Conservation (phyloP, 2,797 vertebrate genomes). For the Novumbra hubbsi region DNA sequence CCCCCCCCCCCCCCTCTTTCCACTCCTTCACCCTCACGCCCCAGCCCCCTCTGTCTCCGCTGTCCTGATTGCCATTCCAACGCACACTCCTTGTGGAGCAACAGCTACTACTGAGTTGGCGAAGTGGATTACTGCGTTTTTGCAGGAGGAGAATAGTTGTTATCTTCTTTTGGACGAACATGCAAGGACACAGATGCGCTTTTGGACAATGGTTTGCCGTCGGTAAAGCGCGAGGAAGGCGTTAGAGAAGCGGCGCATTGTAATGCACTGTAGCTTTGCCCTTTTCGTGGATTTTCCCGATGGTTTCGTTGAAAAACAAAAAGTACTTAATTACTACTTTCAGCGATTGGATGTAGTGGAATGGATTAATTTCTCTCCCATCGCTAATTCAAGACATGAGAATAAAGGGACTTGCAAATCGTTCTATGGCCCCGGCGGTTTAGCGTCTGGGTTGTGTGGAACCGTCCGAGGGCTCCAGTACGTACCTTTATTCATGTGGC, state of each 20-base stretch:
- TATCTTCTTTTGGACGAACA: not conserved
- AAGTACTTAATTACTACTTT: not conserved
- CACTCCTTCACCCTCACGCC: not conserved
- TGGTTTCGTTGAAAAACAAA: constrained; percentile 32
- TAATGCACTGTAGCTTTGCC: constrained; percentile 29
- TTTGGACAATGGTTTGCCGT: constrained; percentile 42
- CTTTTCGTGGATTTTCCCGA: constrained; percentile 37
- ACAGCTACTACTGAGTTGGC: constrained; percentile 63
- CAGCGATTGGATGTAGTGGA: constrained; percentile 2
- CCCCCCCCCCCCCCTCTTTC: constrained; percentile 29
- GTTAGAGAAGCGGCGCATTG: constrained; percentile 42
- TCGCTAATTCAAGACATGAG: constrained; percentile 48
- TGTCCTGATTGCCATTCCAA: constrained; percentile 70
- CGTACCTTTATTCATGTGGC: constrained; percentile 73
- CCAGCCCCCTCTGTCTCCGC: constrained; percentile 29
- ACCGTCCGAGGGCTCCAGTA: constrained; percentile 56
- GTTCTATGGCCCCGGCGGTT: constrained; percentile 47
- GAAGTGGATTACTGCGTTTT: constrained; percentile 39
- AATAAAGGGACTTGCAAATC: constrained; percentile 44
- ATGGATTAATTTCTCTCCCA: constrained; percentile 40
- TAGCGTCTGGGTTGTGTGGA: constrained; percentile 31
- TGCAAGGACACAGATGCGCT: constrained; percentile 47
- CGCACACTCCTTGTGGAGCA: constrained; percentile 69
- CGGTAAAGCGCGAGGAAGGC: constrained; percentile 49
- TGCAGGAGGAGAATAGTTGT: constrained; percentile 9